Evolutionary conservation across 2,113 vertebrate species (phyloP), one percentile per base, ranked within the genome.

Genomic region (Irena cyanogastra): DNA sequence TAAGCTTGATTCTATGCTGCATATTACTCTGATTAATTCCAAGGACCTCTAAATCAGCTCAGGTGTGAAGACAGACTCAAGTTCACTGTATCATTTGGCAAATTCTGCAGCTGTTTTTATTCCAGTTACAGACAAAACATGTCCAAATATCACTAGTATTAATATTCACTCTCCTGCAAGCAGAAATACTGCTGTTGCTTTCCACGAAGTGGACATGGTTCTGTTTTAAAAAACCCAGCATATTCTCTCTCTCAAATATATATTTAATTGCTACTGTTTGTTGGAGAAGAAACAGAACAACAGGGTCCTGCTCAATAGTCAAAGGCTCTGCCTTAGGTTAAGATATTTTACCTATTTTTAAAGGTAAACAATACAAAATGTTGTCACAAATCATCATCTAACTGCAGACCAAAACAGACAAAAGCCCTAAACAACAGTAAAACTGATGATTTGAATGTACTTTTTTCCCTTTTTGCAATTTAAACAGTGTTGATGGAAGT

Each of bases 401-500:
- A 31, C 16, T 70, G 10, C 35, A 71, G 39, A 50, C 4, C 26
- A 33, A 70, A 78, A 9, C 11, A 87, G 71, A 23, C 10, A 42
- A 45, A 84, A 30, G 13, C 0, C 10, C 35, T 33, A 31, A 69
- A 26, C 13, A 75, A 41, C 3, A 57, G 7, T 22, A 79, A 54
- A 82, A n/a, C 11, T 74, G 39, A 50, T 70, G 7, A 33, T 35
- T 68, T 90, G 7, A 64, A 24, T 16, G 49, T 16, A 33, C 45
- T 1, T 27, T 27, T 37, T 33, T 77, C 56, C 16, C 17, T 59
- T 61, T 90, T 74, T 52, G 11, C 18, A 66, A 39, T 61, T 47
- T 39, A 30, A 33, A 89, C 93, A 98, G 98, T 22, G 44, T 94
- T 28, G 98, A 98, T 86, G 90, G 95, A 53, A 91, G 69, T 39